Evolutionary conservation across 92 coral and sea anemone species (phyloP).

Genomic region (Epizoanthus rinbou): DNA sequence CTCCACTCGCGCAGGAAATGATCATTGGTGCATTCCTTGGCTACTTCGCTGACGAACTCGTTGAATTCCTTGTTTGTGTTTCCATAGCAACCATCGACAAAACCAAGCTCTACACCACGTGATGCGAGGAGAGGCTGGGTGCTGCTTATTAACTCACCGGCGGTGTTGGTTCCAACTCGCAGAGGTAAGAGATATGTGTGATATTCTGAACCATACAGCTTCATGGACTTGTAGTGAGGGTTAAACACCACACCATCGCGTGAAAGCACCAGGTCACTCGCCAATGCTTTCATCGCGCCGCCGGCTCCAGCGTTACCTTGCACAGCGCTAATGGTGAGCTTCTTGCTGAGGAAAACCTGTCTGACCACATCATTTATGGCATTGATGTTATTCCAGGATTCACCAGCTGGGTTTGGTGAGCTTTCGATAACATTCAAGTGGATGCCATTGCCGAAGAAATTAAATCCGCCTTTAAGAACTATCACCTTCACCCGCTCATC

Average conservation of each 20-base stretch:
- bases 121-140: slow-evolving; percentile 57
- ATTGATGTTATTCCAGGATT: slow-evolving; percentile 78
- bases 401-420: slow-evolving; percentile 59
- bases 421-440: slow-evolving; percentile 71
- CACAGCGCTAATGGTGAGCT: slow-evolving; percentile 70
- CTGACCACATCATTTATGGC: slow-evolving; percentile 76
- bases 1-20: slow-evolving; percentile 23
- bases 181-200: slow-evolving; percentile 73
- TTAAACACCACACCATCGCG: slow-evolving; percentile 79
- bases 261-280: slow-evolving; percentile 72
- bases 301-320: slow-evolving; percentile 88
- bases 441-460: slow-evolving; percentile 84
- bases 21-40: slow-evolving; percentile 32
- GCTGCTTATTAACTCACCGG: slow-evolving; percentile 43
- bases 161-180: slow-evolving; percentile 61
- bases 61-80: slow-evolving; percentile 40
- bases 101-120: slow-evolving; percentile 62
- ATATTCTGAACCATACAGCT: slow-evolving; percentile 76
- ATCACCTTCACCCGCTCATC: slow-evolving; percentile 67
- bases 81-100: slow-evolving; percentile 54
- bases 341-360: slow-evolving; percentile 65
- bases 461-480: slow-evolving; percentile 71
- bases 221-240: slow-evolving; percentile 78
- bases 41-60: slow-evolving; percentile 40
- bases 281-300: slow-evolving; percentile 83